Evolutionary conservation across 1,140 invertebrate species (phyloP).

Genomic region (Polypedilum pembai): DNA sequence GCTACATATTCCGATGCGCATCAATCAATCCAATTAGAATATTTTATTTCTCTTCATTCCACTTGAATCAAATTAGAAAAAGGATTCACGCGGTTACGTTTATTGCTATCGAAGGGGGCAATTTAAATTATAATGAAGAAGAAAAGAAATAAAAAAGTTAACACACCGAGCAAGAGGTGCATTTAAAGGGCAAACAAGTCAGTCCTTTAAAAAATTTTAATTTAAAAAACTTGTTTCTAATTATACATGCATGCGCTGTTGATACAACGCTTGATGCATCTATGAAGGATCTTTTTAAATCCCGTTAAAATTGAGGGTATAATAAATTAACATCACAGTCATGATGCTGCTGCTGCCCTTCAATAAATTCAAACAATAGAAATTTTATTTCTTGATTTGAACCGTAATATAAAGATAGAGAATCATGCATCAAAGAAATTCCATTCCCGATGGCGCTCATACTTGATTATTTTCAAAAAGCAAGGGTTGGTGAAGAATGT

Average conservation of each 20-base stretch:
- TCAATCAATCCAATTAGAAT: slow-evolving; percentile 18
- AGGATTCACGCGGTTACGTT: neutral
- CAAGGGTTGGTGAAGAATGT: neutral
- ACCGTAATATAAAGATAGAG: neutral
- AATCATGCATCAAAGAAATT: neutral
- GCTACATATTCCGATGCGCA: neutral
- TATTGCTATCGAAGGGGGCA: neutral
- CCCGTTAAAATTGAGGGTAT: neutral
- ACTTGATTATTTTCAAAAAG: neutral
- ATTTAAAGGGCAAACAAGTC: too few relatives aligned
- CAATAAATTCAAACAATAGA: neutral
- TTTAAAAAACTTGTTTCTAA: neutral
- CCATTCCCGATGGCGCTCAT: neutral
- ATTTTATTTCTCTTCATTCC: neutral
- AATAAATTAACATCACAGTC: neutral
- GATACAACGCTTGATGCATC: neutral
- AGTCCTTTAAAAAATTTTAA: too few relatives aligned
- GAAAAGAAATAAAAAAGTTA: too few relatives aligned
- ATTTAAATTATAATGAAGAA: neutral
- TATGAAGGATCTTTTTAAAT: slow-evolving; percentile 14
- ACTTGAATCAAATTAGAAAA: neutral
- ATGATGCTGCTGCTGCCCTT: neutral
- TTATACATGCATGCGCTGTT: slow-evolving; percentile 5
- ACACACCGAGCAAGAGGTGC: too few relatives aligned
- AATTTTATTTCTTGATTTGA: neutral